Base-by-base conservation (phyloP, 2,113 vertebrate species). In the Rhabdornis inornatus region DNA sequence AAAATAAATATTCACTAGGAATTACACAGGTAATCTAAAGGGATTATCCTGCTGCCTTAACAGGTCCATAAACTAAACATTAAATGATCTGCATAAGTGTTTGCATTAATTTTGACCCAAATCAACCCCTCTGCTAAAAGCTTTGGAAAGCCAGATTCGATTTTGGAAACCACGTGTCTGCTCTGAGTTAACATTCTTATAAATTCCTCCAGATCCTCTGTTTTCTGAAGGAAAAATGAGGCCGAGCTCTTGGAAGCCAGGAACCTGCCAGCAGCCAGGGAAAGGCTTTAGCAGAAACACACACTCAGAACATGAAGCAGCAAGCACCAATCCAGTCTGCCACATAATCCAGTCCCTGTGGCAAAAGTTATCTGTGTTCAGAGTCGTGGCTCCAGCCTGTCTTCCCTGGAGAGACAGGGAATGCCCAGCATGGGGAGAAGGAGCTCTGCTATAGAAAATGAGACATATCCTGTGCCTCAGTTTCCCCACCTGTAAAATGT, bases 1-100 rank as follows among this genome's bases (percentile, higher is more conserved):
- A 95, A 96, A 97, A 97, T 94, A 96, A 97, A 96, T 94, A 95
- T 97, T 95, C 94, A 81, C 95, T 88, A 76, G 91, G 92, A 96
- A 96, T 93, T 95, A 96, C 95, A 94, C 0, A 53, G 92, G 84
- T 94, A 96, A 95, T 95, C 96, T 97, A 97, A 96, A 91, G 87
- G 87, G 95, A 97, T 97, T 96, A 97, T 94, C 92, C 72, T 64
- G 83, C 72, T 92, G 87, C 89, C 28, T 96, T 97, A 93, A 95
- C 90, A 92, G 84, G 86, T 92, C 94, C 89, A 87, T 92, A 97
- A 96, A 93, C 83, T 44, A 90, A 95, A 96, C 1, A 18, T 81
- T 90, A 93, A 95, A 90, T 71, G 85, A 75, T 78, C 86, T 53
- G 70, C 52, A 19, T 75, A 74, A 95, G 90, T 42, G 81, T 93